These are phyloP conservation scores for Schizopygopsis pylzovi DNA, from an alignment of 2,797 vertebrate genomes.

Conservation along the genomic window DNA sequence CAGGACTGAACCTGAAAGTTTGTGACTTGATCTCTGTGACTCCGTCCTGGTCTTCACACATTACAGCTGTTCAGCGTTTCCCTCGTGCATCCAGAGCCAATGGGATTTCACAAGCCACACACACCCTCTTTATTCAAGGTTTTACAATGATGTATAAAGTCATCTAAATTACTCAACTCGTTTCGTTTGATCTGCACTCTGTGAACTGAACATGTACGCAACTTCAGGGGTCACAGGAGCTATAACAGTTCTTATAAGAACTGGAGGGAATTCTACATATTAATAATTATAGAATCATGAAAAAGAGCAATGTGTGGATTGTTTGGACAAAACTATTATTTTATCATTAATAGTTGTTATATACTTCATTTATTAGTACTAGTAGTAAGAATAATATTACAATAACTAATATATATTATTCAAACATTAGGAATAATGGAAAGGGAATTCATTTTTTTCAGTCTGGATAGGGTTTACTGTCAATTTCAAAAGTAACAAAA, in stretches of 20 bases:
- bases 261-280: neutral
- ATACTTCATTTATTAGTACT: neutral
- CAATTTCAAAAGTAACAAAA: slow-evolving; percentile 12
- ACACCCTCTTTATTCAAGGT: slow-evolving; percentile 27
- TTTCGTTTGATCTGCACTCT: neutral
- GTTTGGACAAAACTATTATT: neutral
- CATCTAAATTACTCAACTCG: neutral
- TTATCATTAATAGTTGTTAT: neutral
- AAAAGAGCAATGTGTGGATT: neutral
- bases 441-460: neutral
- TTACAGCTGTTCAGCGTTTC: neutral
- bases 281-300: neutral
- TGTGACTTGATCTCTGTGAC: slow-evolving; percentile 1
- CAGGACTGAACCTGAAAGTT: neutral
- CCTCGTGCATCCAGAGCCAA: neutral
- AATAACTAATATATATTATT: neutral
- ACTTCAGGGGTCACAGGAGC: neutral
- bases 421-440: neutral
- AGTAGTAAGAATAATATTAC: neutral
- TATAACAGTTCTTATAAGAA: neutral
- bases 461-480: neutral
- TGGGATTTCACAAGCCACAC: neutral
- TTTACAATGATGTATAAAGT: neutral
- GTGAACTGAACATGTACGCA: neutral
- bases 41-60: neutral